Conservation (phyloP, 1,140 invertebrate genomes). For the Muscidifurax raptorellus region DNA sequence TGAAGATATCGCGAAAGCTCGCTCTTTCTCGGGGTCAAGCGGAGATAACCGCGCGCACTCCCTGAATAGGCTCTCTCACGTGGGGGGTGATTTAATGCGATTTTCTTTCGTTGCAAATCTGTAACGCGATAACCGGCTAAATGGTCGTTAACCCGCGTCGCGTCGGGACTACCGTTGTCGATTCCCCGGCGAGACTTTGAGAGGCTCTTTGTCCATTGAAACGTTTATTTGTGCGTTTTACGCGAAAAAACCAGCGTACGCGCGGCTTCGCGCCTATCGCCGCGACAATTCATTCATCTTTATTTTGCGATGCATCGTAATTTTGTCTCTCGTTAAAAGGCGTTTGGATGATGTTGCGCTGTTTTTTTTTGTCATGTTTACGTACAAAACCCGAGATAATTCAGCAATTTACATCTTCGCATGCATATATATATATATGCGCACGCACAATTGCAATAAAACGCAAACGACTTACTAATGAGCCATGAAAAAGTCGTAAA, state of each 20-base stretch:
- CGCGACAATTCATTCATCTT: constrained; percentile 35
- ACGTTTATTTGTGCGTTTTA: not conserved
- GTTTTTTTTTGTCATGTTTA: not conserved
- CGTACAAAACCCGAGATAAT: not conserved
- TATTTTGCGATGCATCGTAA: not conserved
- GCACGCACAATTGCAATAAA: no score
- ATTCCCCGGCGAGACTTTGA: not conserved
- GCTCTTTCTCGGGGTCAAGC: not conserved
- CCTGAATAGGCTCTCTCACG: not conserved
- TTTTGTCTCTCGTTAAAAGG: no score
- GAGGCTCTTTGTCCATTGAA: constrained; percentile 21
- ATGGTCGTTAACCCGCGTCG: constrained; percentile 40
- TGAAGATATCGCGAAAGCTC: constrained; percentile 14
- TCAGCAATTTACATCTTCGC: no score
- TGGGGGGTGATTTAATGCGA: constrained; percentile 38
- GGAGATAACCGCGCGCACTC: constrained; percentile 5
- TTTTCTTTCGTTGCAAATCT: constrained; percentile 33
- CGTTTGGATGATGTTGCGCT: no score
- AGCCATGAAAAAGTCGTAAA: not conserved
- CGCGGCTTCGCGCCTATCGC: constrained; percentile 9
- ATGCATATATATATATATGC: no score
- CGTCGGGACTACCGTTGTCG: not conserved
- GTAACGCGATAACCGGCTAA: constrained; percentile 29
- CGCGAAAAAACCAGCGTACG: not conserved
- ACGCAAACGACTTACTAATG: not conserved